These are phyloP conservation scores for Drosophila basisetae DNA, from an alignment of 2,888 invertebrate genomes.

Conservation along the genomic window DNA sequence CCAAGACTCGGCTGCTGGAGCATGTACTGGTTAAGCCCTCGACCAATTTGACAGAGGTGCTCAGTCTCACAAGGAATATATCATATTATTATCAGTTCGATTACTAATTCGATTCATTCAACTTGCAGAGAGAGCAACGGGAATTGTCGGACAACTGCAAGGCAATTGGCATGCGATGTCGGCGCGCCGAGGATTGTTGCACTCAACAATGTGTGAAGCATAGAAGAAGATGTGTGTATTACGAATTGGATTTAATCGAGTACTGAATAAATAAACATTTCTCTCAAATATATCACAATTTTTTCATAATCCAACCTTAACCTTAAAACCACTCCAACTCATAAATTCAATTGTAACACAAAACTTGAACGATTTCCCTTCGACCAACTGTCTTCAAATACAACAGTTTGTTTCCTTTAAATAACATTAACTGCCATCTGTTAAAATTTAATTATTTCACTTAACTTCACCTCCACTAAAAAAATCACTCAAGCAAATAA, in stretches of 20 bases:
- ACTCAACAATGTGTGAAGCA: background rate
- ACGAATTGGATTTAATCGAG: background rate
- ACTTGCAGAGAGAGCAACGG: background rate
- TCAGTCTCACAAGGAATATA: background rate
- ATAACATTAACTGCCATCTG: background rate
- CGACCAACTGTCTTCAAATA: background rate
- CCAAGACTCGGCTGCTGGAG: background rate
- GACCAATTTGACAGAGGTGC: slow-evolving; percentile 2
- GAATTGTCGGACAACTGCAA: background rate
- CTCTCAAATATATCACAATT: background rate
- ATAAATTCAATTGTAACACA: background rate
- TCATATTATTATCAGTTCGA: background rate
- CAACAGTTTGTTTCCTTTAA: background rate
- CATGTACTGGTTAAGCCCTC: background rate
- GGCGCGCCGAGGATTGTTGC: slow-evolving; percentile 6
- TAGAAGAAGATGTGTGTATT: background rate
- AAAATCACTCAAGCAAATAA: background rate
- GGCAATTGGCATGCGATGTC: background rate
- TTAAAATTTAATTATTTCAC: background rate
- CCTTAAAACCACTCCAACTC: background rate
- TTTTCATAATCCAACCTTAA: too few species aligned
- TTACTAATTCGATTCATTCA: too few species aligned
- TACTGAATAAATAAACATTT: background rate
- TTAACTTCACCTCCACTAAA: background rate
- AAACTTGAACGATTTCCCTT: background rate